Evolutionary conservation across 2,113 vertebrate species (phyloP).

Genomic region (Cavia porcellus): DNA sequence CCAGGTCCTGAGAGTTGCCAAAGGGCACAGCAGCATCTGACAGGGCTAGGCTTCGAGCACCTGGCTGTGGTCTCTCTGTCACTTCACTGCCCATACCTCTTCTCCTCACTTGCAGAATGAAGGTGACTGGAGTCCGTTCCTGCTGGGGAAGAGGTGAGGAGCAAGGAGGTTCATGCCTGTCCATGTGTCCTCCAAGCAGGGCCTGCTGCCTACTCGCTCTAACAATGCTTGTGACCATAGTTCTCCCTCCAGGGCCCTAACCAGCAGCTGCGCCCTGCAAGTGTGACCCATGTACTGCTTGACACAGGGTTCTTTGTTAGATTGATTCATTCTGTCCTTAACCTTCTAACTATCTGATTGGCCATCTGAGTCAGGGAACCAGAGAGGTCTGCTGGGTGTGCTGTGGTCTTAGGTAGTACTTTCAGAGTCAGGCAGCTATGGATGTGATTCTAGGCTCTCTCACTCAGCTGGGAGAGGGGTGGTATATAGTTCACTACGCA

Average conservation of each 20-base stretch:
- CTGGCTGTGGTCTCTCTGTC: background rate
- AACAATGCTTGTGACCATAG: rapidly evolving
- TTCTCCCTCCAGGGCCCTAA: background rate
- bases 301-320: background rate
- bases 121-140: rapidly evolving
- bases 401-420: background rate
- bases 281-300: rapidly evolving
- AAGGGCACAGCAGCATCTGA: background rate
- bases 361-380: background rate
- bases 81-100: background rate
- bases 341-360: background rate
- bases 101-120: background rate
- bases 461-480: background rate
- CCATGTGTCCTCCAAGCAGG: background rate
- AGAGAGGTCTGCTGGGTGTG: background rate
- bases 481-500: background rate
- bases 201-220: rapidly evolving
- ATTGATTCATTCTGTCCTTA: background rate
- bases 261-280: background rate
- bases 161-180: rapidly evolving
- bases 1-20: slow-evolving; percentile 9
- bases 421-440: background rate
- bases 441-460: background rate
- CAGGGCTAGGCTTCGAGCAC: background rate
- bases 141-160: background rate